These are phyloP conservation scores for Crematogaster levior DNA, from an alignment of 2,888 invertebrate genomes.

Conservation along the genomic window DNA sequence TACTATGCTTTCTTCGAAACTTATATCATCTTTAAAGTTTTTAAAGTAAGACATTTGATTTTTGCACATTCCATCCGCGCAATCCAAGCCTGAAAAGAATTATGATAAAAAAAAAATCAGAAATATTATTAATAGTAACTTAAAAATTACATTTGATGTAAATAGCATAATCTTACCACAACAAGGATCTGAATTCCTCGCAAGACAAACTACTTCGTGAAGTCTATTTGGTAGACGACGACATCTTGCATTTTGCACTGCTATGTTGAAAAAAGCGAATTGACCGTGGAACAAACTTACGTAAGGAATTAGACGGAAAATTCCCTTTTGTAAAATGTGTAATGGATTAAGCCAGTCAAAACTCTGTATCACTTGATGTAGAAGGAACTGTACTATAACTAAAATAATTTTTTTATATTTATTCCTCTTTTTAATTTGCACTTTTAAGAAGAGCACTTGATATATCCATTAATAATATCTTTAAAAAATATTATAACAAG, in stretches of 20 bases:
- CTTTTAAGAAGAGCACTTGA: not conserved
- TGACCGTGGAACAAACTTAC: conserved; percentile 82
- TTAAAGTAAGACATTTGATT: conserved; percentile 77
- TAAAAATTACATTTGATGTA: not conserved
- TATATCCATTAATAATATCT: not conserved
- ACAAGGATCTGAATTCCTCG: conserved; percentile 69
- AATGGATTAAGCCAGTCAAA: conserved; percentile 65
- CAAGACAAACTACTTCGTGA: conserved; percentile 70
- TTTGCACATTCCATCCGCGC: conserved; percentile 77
- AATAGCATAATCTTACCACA: conserved; percentile 75
- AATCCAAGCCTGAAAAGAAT: conserved; percentile 73
- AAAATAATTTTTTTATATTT: conserved; percentile 55
- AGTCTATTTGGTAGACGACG: conserved; percentile 77
- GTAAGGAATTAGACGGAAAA: conserved; percentile 81
- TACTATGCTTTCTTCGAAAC: conserved; percentile 73
- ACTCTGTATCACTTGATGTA: conserved; percentile 67
- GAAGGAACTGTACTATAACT: conserved; percentile 77
- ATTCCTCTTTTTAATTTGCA: not conserved
- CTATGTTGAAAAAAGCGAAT: conserved; percentile 75
- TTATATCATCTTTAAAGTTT: conserved; percentile 68
- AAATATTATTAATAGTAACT: not conserved
- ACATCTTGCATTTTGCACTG: conserved; percentile 80
- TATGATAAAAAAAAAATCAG: not conserved
- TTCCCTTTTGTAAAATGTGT: conserved; percentile 75
- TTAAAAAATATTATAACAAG: not conserved